Base-by-base conservation (phyloP, 1,140 invertebrate species). In the Carposina sasakii region DNA sequence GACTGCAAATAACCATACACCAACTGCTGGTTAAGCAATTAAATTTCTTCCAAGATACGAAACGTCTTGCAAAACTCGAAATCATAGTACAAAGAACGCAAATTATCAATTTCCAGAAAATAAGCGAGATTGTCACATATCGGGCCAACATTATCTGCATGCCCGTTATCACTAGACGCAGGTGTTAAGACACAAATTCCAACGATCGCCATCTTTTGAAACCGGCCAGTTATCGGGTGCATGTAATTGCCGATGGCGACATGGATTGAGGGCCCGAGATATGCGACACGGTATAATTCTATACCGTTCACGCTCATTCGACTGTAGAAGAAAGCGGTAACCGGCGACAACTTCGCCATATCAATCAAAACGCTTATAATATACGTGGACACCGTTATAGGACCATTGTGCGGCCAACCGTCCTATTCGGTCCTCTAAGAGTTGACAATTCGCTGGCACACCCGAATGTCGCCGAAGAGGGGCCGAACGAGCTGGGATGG, bases 341-440 rank as follows among this genome's bases (percentile, higher is more conserved):
- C 67, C 36, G 33, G 54, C 70, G 66, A 81, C 76, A 69, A 76
- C 65, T 65, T 56, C 51, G 51, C 63, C 70, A 79, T 81, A 83
- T 83, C 75, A 81, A 78, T 81, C 77, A 79, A 79, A 77, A 61
- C 60, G 62, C 54, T 72, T 76, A 71, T 81, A 72, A 78, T 77
- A 77, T 67, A 58, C 63, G 44, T 47, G 60, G 61, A 22, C 59
- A 67, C 65, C 64, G 43, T 56, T 53, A 56, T 59, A 57, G 60
- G n/a, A 34, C 39, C 16, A 52, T 44, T 46, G 37, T 55, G 36
- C 10, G 19, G 20, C n/a, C n/a, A n/a, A n/a, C n/a, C n/a, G n/a
- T n/a, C n/a, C n/a, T n/a, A n/a, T n/a, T n/a, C n/a, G n/a, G n/a
- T n/a, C n/a, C n/a, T n/a, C n/a, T n/a, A n/a, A n/a, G n/a, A n/a